Percentiles rank a stretch among this genome's conserved stretches.
Evolutionary conservation across 2,888 invertebrate species (phyloP).

Genomic region (Tetrapedia diversipes): DNA sequence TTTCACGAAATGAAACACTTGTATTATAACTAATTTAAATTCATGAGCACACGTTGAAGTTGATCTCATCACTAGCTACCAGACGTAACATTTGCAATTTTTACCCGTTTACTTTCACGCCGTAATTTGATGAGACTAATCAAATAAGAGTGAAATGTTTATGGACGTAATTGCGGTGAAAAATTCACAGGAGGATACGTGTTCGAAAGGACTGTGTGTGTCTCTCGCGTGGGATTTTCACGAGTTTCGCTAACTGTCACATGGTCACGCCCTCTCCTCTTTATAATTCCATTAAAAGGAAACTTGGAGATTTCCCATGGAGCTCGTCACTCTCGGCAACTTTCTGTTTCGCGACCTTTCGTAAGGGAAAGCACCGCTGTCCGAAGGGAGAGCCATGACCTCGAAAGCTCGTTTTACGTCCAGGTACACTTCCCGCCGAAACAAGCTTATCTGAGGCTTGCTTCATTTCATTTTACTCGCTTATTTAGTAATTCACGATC

Average conservation of each 20-base stretch:
- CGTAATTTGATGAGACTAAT: constrained; percentile 14
- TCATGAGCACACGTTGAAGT: too few species aligned
- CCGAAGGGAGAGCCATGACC: constrained; percentile 57
- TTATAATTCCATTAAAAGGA: constrained; percentile 79
- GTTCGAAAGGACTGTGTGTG: constrained; percentile 12
- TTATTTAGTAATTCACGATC: too few species aligned
- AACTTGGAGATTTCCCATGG: constrained; percentile 77
- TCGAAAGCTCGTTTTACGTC: constrained; percentile 39
- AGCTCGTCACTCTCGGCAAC: constrained; percentile 75
- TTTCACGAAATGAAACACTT: too few species aligned
- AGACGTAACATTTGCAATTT: not conserved
- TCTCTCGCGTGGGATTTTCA: constrained; percentile 46
- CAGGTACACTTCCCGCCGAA: constrained; percentile 18
- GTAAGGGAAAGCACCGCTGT: constrained; percentile 42
- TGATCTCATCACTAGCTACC: too few species aligned
- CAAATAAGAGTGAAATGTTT: not conserved
- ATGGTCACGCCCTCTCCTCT: constrained; percentile 70
- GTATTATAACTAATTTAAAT: too few species aligned
- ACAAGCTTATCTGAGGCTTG: not conserved
- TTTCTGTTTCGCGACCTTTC: constrained; percentile 67
- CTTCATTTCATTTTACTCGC: too few species aligned
- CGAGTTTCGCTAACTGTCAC: constrained; percentile 65
- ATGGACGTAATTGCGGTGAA: constrained; percentile 27
- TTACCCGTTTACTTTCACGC: not conserved
- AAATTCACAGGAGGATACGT: constrained; percentile 28